These are phyloP conservation scores for Scaptomyza polygonia DNA, from an alignment of 2,888 invertebrate species.

Conservation along the genomic window DNA sequence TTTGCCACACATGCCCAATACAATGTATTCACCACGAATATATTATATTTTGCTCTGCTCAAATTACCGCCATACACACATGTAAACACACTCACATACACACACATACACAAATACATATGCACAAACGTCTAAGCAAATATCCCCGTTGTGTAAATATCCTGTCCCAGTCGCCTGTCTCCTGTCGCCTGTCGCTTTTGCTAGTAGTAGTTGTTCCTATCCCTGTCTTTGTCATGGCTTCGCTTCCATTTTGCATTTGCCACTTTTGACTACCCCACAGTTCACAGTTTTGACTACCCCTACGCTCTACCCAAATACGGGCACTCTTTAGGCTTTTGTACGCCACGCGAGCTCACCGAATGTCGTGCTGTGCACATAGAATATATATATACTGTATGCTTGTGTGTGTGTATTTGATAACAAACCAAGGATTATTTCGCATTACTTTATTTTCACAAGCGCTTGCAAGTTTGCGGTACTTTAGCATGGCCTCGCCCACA, in stretches of 20 bases:
- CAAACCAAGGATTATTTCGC: constrained; percentile 79
- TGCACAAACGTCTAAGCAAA: constrained; percentile 61
- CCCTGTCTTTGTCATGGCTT: constrained; percentile 52
- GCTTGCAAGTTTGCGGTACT: constrained; percentile 78
- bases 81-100: constrained; percentile 22
- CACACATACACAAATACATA: constrained; percentile 6
- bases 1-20: constrained; percentile 41
- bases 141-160: constrained; percentile 72
- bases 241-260: constrained; percentile 71
- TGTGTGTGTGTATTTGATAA: constrained; percentile 70
- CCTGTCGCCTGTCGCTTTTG: constrained; percentile 27
- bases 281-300: not conserved
- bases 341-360: constrained; percentile 65
- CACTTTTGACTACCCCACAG: constrained; percentile 44
- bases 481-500: constrained; percentile 59
- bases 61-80: constrained; percentile 56
- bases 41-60: constrained; percentile 56
- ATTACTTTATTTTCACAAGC: constrained; percentile 78
- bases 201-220: constrained; percentile 16
- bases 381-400: constrained; percentile 24
- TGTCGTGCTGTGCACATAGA: constrained; percentile 53
- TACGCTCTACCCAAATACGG: constrained; percentile 47
- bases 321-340: constrained; percentile 72
- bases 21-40: constrained; percentile 48
- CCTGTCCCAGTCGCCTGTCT: constrained; percentile 48